Percentiles rank a stretch among this genome's conserved stretches.
Conservation (phyloP, 2,113 vertebrate genomes). For the Parus major region DNA sequence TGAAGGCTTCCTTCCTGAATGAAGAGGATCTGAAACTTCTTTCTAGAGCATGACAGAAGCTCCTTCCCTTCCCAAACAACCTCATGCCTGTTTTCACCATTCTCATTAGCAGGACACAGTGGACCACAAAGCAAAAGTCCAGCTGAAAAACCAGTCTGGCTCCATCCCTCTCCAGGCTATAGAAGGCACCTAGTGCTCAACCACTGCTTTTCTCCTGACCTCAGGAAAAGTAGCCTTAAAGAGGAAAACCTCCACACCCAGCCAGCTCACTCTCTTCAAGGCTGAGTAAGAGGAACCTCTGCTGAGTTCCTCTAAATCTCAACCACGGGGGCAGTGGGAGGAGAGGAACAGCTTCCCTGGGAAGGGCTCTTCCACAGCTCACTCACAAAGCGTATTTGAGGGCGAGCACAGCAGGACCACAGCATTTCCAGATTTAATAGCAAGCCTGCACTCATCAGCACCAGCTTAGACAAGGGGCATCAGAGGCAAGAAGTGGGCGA, state of each 20-base stretch:
- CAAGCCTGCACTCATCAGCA: neutral
- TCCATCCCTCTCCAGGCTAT: neutral
- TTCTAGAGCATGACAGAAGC: neutral
- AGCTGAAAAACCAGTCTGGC: neutral
- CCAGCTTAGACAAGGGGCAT: neutral
- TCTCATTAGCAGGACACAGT: neutral
- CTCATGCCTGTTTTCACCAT: neutral
- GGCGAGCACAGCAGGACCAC: neutral
- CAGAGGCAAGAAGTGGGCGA: neutral
- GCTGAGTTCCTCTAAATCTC: neutral
- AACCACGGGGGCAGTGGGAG: fast-evolving
- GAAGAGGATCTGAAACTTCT: neutral
- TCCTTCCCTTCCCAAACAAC: neutral
- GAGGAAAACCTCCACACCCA: neutral
- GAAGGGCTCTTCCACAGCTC: neutral
- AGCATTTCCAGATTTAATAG: constrained; percentile 25
- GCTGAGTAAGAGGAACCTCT: neutral
- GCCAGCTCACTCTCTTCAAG: neutral
- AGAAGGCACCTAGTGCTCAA: neutral
- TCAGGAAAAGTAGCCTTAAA: neutral
- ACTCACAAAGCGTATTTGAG: neutral
- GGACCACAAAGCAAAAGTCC: neutral
- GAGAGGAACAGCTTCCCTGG: neutral
- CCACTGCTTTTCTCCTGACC: neutral
- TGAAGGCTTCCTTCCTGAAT: neutral